These are phyloP conservation scores for Petrocephalus sullivani DNA, from an alignment of 2,797 vertebrate species.

Conservation along the genomic window DNA sequence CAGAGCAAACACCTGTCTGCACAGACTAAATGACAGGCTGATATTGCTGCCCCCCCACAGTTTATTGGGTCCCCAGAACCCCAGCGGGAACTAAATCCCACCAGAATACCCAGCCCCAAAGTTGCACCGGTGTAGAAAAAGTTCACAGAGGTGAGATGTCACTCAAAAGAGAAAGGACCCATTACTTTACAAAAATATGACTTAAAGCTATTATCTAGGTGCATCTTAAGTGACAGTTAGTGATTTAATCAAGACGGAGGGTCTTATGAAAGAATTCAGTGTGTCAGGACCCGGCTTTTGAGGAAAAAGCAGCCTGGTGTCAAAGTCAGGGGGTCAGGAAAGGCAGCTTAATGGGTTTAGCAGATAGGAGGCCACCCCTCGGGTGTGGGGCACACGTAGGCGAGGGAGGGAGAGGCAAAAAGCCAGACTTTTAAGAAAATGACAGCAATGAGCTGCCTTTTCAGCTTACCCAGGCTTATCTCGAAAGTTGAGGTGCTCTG, in stretches of 20 bases:
- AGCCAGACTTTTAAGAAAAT: background rate
- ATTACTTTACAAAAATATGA: background rate
- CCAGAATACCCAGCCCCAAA: background rate
- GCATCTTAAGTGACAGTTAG: background rate
- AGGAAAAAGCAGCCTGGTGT: background rate
- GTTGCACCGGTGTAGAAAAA: background rate
- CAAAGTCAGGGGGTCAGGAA: background rate
- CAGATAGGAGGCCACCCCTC: background rate
- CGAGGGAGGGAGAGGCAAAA: background rate
- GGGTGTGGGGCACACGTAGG: background rate
- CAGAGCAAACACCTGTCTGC: background rate
- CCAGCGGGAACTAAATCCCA: background rate
- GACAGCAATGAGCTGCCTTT: background rate
- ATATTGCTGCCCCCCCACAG: background rate
- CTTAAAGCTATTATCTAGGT: background rate
- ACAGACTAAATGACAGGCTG: background rate
- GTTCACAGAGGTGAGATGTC: background rate
- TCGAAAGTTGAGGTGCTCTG: background rate
- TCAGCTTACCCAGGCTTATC: background rate
- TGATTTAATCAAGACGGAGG: background rate
- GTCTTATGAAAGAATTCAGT: background rate
- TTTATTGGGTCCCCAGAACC: background rate
- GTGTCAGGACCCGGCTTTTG: background rate
- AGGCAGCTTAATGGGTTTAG: background rate
- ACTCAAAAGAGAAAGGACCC: background rate